Percentiles rank a stretch among this genome's conserved stretches.
These are phyloP conservation scores for Caenorhabditis macrosperma DNA, from an alignment of 2,888 invertebrate genomes.

Conservation along the genomic window DNA sequence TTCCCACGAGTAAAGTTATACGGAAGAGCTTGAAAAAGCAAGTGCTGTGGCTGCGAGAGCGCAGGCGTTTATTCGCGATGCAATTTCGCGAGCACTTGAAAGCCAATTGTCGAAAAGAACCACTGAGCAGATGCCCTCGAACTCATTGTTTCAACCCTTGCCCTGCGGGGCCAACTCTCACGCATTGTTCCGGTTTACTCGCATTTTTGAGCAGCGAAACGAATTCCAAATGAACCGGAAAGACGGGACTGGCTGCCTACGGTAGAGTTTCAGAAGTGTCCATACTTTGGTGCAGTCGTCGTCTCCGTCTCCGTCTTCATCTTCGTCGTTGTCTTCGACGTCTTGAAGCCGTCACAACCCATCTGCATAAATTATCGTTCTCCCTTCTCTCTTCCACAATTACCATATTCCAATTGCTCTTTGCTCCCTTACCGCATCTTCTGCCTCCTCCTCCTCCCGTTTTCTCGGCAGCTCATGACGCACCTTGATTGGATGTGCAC, in stretches of 20 bases:
- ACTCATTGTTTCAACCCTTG: conserved; percentile 28
- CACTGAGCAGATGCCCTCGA: conserved; percentile 1
- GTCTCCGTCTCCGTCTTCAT: no score
- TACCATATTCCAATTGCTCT: conserved; percentile 49
- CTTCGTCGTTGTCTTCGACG: no score
- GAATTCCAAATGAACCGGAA: conserved; percentile 22
- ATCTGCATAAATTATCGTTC: conserved; percentile 35
- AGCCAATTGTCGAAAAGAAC: conserved; percentile 35
- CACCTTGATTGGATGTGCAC: conserved; percentile 16
- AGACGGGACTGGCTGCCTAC: background rate
- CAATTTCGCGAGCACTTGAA: conserved; percentile 32
- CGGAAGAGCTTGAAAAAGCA: conserved; percentile 11
- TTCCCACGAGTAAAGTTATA: conserved; percentile 25
- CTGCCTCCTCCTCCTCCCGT: background rate
- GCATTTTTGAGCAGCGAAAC: background rate
- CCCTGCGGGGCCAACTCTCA: background rate
- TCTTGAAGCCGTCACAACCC: conserved; percentile 19
- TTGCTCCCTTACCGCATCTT: conserved; percentile 20
- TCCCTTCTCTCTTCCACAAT: conserved; percentile 20
- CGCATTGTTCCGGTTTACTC: conserved; percentile 22
- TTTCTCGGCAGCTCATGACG: conserved; percentile 26
- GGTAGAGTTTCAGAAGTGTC: background rate
- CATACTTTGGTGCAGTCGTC: background rate
- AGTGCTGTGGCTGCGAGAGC: conserved; percentile 9
- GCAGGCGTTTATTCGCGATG: conserved; percentile 17